Conservation (phyloP, 2,113 vertebrate species). For the Cephalopholis sonnerati region DNA sequence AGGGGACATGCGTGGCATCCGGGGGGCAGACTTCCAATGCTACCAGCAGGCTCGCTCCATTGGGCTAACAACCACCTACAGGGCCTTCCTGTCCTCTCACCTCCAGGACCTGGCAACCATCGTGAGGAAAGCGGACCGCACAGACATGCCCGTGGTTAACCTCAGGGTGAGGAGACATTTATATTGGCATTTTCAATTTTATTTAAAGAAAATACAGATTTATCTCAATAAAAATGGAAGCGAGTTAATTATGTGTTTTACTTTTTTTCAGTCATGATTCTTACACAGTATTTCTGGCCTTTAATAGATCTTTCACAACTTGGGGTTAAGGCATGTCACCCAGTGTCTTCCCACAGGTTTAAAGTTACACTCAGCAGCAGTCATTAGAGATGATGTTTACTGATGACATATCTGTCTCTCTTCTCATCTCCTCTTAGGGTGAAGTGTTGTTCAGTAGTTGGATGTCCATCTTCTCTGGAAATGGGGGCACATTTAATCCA, state of each 20-base stretch:
- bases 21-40: slow-evolving; percentile 95
- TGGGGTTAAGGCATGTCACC: not conserved
- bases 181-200: not conserved
- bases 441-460: slow-evolving; percentile 91
- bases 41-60: slow-evolving; percentile 93
- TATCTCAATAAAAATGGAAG: not conserved
- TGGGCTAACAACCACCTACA: slow-evolving; percentile 91
- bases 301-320: not conserved
- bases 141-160: slow-evolving; percentile 89
- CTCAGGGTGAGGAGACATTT: slow-evolving; percentile 84
- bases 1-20: slow-evolving; percentile 92
- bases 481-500: slow-evolving; percentile 83
- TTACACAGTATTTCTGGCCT: not conserved
- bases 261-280: not conserved
- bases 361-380: not conserved
- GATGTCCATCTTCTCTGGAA: slow-evolving; percentile 91
- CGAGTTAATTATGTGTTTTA: not conserved
- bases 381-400: not conserved
- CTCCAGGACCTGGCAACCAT: slow-evolving; percentile 95
- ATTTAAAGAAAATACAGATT: not conserved
- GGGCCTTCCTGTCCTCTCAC: slow-evolving; percentile 94
- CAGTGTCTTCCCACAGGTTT: not conserved
- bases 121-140: slow-evolving; percentile 90
- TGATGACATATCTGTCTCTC: not conserved
- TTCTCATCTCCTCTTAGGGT: slow-evolving; percentile 80